Evolutionary conservation across 2,888 invertebrate genomes (phyloP), one percentile per base, ranked within the genome.

Genomic region (Leptinotarsa haldemani): DNA sequence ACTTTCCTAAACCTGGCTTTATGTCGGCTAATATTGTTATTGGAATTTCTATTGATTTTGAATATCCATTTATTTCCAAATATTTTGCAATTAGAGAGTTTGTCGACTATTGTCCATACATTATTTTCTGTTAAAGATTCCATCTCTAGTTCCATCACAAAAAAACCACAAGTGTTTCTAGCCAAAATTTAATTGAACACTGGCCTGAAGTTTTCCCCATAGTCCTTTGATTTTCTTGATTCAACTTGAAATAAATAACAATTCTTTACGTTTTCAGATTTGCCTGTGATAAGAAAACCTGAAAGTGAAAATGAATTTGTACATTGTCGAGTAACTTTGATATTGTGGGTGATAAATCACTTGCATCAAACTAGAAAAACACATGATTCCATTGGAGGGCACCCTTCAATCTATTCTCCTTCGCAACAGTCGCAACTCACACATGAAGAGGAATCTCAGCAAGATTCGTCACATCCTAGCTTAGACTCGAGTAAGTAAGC

Each of bases 321-420:
- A 18, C 84, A 91, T 63, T 97, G 95, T 84, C 92, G 96, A 80
- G 96, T 97, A 53, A 94, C 93, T 7, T 89, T 97, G 50, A 94
- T 97, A 77, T 95, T 95, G 87, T 97, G 97, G 97, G 90, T 97
- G 22, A 94, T 95, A 0, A 94, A 91, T 82, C 95, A 94, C 82
- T 94, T 94, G 1, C 95, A 96, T 84, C 93, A 94, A 79, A 91
- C 92, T 79, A 93, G 91, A 85, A 91, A 90, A 80, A 90, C 90
- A 73, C 86, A 88, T 87, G 56, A 89, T 46, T 71, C 72, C 56
- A 40, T 30, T 15, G 18, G 74, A 88, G 76, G 76, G 22, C 77
- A 78, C 3, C 15, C 75, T 70, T 78, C 79, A 12, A 72, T 75
- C 12, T 73, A 73, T 15, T 53, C 71, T 25, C 73, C 77, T 20